Evolutionary conservation across 1,140 invertebrate genomes (phyloP).

Genomic region (Papilio polytes): DNA sequence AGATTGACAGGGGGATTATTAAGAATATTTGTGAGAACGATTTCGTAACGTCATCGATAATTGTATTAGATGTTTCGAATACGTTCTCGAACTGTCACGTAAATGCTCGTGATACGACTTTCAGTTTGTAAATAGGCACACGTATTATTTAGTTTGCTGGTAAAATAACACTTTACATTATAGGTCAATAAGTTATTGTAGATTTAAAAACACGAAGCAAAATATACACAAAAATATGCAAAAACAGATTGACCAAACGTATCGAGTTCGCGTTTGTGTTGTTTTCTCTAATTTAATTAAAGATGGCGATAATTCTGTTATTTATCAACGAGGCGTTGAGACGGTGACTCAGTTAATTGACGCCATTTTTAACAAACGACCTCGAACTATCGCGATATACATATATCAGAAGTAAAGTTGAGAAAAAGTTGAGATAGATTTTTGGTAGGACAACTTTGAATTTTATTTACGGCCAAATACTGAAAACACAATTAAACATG

Average conservation of each 20-base stretch:
- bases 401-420: not conserved
- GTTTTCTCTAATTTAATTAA: conserved; percentile 3
- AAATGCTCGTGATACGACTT: no score
- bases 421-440: not conserved
- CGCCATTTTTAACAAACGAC: not conserved
- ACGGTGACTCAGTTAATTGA: conserved; percentile 11
- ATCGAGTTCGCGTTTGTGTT: not conserved
- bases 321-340: not conserved
- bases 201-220: not conserved
- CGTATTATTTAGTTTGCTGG: no score
- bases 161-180: no score
- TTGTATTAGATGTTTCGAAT: no score
- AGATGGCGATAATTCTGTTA: not conserved
- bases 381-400: not conserved
- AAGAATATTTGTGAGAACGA: no score
- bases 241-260: not conserved
- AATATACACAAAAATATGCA: not conserved
- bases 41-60: no score
- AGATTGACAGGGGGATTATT: no score
- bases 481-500: no score
- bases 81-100: no score
- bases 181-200: no score
- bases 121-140: no score
- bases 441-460: not conserved
- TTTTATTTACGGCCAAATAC: no score